Conservation (phyloP, 2,113 vertebrate genomes). For the Struthidea cinerea region DNA sequence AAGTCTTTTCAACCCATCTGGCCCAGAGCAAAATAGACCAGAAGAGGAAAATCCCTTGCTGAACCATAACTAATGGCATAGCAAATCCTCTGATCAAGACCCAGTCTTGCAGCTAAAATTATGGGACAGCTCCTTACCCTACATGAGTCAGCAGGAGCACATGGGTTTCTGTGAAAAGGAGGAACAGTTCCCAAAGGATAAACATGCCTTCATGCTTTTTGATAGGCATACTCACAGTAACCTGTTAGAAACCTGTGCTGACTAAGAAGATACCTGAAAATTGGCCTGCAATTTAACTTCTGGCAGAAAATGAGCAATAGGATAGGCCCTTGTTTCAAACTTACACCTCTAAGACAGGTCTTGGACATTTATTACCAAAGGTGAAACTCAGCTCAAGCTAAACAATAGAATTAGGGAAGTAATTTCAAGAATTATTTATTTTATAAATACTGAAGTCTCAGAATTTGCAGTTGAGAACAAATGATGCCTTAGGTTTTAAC, state of each 20-base stretch:
- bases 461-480: background rate
- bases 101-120: background rate
- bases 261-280: background rate
- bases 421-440: background rate
- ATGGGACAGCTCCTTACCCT: background rate
- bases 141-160: background rate
- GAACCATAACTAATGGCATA: background rate
- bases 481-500: too few relatives aligned
- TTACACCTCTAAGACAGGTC: background rate
- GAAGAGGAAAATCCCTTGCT: background rate
- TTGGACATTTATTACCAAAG: background rate
- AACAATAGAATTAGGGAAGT: background rate
- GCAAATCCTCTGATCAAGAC: background rate
- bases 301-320: background rate
- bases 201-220: background rate
- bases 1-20: background rate
- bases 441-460: background rate
- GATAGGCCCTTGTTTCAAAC: background rate
- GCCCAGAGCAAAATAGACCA: background rate
- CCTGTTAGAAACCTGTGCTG: background rate
- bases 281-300: background rate
- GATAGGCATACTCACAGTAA: fast-evolving
- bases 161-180: background rate
- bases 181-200: background rate
- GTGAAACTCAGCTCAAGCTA: background rate